A percentile compares a stretch with the other conserved stretches of the same genome.
Evolutionary conservation across 37 sponge, comb jelly and placozoan genomes (phyloP).

Genomic region (Haliclona indistincta): DNA sequence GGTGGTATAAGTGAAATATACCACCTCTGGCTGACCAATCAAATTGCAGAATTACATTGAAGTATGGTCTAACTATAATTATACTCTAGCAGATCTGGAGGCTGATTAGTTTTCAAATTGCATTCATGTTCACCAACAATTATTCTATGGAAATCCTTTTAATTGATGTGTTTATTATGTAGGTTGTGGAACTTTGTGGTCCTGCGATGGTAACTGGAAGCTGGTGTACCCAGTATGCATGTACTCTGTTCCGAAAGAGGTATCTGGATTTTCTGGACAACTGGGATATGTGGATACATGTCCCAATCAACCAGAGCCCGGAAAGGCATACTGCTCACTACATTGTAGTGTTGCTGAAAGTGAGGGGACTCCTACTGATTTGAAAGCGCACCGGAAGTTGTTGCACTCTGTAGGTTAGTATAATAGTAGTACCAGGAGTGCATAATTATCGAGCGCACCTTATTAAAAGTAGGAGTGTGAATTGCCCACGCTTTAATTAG

Average conservation of each 20-base stretch:
- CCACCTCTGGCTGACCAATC: too few species aligned
- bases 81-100: too few species aligned
- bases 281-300: not conserved
- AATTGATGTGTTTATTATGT: too few species aligned
- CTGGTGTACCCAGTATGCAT: not conserved
- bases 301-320: not conserved
- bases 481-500: too few species aligned
- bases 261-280: conserved; percentile 2
- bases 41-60: too few species aligned
- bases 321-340: not conserved
- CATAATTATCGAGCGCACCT: too few species aligned
- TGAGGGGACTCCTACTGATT: not conserved
- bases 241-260: not conserved
- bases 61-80: too few species aligned
- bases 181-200: conserved; percentile 5
- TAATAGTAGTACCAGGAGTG: not conserved
- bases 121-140: not conserved
- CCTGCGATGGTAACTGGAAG: conserved; percentile 23
- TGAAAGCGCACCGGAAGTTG: too few species aligned
- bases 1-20: too few species aligned
- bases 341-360: not conserved
- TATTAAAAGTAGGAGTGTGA: too few species aligned
- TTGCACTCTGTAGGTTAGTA: not conserved
- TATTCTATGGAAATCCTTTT: not conserved
- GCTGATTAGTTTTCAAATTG: too few species aligned